A percentile compares a stretch with the other conserved stretches of the same genome.
Evolutionary conservation across 2,888 invertebrate genomes (phyloP).

Genomic region (Nymphalis c-album): DNA sequence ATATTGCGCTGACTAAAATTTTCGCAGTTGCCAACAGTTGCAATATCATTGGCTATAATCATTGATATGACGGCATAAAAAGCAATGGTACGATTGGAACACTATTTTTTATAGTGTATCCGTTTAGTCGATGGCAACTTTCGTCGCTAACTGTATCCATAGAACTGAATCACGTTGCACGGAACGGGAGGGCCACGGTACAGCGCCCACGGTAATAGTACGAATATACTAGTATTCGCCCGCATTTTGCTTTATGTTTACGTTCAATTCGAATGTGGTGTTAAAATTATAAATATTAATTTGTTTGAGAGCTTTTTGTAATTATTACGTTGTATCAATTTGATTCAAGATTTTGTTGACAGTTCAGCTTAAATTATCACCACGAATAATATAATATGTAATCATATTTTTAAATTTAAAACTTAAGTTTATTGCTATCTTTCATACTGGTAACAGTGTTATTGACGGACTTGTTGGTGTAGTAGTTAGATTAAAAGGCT

Average conservation of each 20-base stretch:
- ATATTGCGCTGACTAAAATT: background rate
- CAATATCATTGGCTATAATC: background rate
- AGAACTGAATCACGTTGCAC: constrained; percentile 34
- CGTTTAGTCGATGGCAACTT: constrained; percentile 16
- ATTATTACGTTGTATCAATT: background rate
- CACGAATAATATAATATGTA: no score
- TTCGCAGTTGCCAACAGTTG: background rate
- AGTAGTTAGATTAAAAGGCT: no score
- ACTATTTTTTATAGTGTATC: constrained; percentile 5
- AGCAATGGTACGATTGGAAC: background rate
- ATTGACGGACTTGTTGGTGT: no score
- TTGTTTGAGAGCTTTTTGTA: background rate
- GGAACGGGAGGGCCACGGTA: constrained; percentile 25
- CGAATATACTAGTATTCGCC: constrained; percentile 4
- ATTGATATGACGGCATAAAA: constrained; percentile 6
- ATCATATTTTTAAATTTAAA: no score
- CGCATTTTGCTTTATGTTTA: constrained; percentile 1
- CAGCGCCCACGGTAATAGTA: constrained; percentile 20
- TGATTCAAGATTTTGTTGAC: no score
- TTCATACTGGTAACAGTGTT: no score
- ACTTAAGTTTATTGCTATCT: no score
- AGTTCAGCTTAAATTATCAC: no score
- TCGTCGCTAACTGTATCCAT: constrained; percentile 26
- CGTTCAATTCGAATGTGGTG: background rate
- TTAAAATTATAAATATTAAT: background rate